Percentiles rank a stretch among this genome's conserved stretches.
Conservation (phyloP, 2,113 vertebrate species). For the Cyanistes caeruleus region DNA sequence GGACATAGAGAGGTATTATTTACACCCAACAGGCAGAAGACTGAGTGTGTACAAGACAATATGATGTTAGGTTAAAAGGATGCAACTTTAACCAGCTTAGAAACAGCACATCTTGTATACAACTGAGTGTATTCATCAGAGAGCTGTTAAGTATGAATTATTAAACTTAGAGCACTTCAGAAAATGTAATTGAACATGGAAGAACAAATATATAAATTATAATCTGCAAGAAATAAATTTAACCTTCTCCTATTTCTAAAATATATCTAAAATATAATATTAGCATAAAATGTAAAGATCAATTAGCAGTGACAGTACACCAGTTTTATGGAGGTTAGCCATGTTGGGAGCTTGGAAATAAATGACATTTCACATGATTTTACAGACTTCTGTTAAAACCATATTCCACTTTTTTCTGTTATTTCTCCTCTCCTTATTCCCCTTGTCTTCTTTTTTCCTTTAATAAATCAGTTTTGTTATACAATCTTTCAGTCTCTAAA, state of each 20-base stretch:
- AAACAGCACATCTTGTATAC: slow-evolving; percentile 25
- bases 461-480: background rate
- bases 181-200: slow-evolving; percentile 20
- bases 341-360: background rate
- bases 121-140: slow-evolving; percentile 7
- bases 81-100: background rate
- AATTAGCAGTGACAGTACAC: background rate
- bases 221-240: slow-evolving; percentile 14
- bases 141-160: slow-evolving; percentile 50
- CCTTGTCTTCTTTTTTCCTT: background rate
- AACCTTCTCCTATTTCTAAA: background rate
- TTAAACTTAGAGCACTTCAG: slow-evolving; percentile 53
- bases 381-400: background rate
- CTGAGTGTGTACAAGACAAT: background rate
- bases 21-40: background rate
- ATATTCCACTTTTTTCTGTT: background rate
- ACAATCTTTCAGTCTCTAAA: background rate
- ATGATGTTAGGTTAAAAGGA: background rate
- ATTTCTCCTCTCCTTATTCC: background rate
- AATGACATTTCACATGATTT: background rate
- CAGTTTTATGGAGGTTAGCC: background rate
- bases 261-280: background rate
- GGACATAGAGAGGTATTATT: background rate
- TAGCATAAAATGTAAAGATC: background rate
- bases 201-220: slow-evolving; percentile 43